Conservation (phyloP, 1,140 invertebrate genomes). For the Drosophila leontia region DNA sequence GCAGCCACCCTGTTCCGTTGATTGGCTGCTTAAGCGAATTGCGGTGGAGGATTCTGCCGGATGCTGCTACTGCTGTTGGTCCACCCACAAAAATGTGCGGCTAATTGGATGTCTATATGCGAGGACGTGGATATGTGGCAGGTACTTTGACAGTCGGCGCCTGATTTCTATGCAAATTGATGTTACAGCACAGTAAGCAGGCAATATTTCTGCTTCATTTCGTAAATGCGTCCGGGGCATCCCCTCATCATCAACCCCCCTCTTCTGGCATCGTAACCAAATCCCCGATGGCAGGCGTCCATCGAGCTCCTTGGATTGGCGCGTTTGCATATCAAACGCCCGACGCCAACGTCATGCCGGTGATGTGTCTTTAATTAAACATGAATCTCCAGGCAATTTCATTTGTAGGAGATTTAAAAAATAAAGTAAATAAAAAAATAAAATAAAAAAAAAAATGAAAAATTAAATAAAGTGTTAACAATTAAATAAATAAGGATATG, state of each 20-base stretch:
- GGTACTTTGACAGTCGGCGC: constrained; percentile 64
- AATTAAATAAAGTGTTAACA: not conserved
- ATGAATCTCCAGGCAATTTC: constrained; percentile 49
- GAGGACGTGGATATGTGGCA: constrained; percentile 25
- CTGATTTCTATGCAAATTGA: constrained; percentile 81
- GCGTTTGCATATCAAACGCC: constrained; percentile 75
- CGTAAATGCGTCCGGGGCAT: constrained; percentile 67
- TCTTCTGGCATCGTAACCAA: constrained; percentile 6
- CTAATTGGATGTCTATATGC: constrained; percentile 70
- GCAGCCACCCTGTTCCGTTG: constrained; percentile 36
- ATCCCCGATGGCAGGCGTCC: constrained; percentile 34
- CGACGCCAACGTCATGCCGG: constrained; percentile 12
- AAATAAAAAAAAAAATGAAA: not conserved
- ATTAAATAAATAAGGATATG: not conserved
- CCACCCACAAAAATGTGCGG: constrained; percentile 65
- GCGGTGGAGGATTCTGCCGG: constrained; percentile 19
- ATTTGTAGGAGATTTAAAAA: not conserved
- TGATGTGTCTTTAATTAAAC: constrained; percentile 64
- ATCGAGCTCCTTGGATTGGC: constrained; percentile 36
- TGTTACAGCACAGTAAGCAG: constrained; percentile 81
- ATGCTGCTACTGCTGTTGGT: not conserved
- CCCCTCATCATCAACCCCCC: not conserved
- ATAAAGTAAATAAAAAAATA: not conserved
- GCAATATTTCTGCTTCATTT: constrained; percentile 81
- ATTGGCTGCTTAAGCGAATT: constrained; percentile 67